Base-by-base conservation (phyloP, 1,140 invertebrate species). In the Andrena cerasifolii region DNA sequence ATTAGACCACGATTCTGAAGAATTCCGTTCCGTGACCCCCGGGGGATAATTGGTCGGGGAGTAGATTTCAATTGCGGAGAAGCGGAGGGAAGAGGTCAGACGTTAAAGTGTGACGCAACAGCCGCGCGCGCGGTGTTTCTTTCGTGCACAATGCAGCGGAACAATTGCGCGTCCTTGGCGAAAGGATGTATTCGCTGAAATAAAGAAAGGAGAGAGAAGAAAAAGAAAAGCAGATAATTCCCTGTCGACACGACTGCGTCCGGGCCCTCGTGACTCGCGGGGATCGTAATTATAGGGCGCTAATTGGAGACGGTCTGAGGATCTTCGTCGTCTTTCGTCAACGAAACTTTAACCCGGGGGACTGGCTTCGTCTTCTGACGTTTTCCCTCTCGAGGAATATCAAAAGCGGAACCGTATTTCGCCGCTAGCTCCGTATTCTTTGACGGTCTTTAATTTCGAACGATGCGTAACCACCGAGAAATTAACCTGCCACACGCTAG, bases 271-370 rank as follows among this genome's bases (percentile, higher is more conserved):
- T 59, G 31, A 43, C 72, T 82, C 82, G 56, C 58, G 53, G 61
- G 53, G 76, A 83, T 83, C 70, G 77, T 72, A 83, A 83, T 83
- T 83, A 83, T 78, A 51, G 76, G 59, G 54, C 65, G 63, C 80
- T 83, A 83, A 83, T 83, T 83, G 76, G 80, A 78, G 65, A 71
- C 56, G 47, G 47, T 43, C 36, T 49, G 58, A 66, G 73, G 53
- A 83, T 83, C 76, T 83, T 82, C 61, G 49, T 79, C 71, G 36
- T 40, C 4, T 40, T 67, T 49, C 59, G 80, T n/a, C 59, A 67
- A 28, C 54, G 51, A 51, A 79, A 72, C 76, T 62, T 79, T 51
- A 58, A 74, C 8, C 2, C 66, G 36, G 33, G 40, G 24, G 79
- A 74, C 63, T 63, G 51, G 51, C 56, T 28, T 43, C 8, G 33